Evolutionary conservation across 1,140 invertebrate genomes (phyloP), one percentile per base, ranked within the genome.

Genomic region (Lasaia peninsularis): DNA sequence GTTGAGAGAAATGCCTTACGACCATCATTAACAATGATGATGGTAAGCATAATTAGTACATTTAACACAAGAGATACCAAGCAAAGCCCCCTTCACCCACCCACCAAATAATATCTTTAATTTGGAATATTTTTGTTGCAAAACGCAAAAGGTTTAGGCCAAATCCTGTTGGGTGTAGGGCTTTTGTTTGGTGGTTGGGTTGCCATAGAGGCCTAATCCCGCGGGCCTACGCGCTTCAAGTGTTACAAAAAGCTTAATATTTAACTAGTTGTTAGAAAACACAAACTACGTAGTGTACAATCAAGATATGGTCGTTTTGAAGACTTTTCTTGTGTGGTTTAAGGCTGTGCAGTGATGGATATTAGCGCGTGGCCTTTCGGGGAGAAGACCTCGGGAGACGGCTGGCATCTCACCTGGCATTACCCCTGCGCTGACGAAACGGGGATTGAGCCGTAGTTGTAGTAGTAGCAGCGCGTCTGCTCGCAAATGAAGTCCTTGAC

Each of bases 391-490:
- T 85, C 83, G 78, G 83, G 86, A 86, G 83, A 80, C 79, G 73
- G 86, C 79, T 89, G 82, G 88, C 88, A 89, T 90, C 89, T 89
- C 88, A 89, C 86, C 88, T 89, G 76, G 79, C 82, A 91, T 95
- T 96, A 96, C 95, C 94, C 95, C 95, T 96, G 94, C 92, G 94
- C 92, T 73, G 94, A 94, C 75, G 94, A 95, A 75, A 95, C 94
- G 79, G 94, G 94, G 91, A 96, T 95, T 86, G 94, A 95, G 80
- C 95, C 95, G 88, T 96, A 96, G 90, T 96, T 96, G 91, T 95
- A 96, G 90, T 96, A 96, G 90, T 96, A 96, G 90, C 95, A 96
- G 80, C 95, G 91, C 57, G 95, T 96, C 89, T 96, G 95, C 89
- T 96, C 95, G 88, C 95, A 96, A 71, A 96, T 96, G 82, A 96